Percentiles rank a stretch among this genome's conserved stretches.
phyloP scores from a whole-genome alignment of 2,113 vertebrate species.

The Melanerpes formicivorus region DNA sequence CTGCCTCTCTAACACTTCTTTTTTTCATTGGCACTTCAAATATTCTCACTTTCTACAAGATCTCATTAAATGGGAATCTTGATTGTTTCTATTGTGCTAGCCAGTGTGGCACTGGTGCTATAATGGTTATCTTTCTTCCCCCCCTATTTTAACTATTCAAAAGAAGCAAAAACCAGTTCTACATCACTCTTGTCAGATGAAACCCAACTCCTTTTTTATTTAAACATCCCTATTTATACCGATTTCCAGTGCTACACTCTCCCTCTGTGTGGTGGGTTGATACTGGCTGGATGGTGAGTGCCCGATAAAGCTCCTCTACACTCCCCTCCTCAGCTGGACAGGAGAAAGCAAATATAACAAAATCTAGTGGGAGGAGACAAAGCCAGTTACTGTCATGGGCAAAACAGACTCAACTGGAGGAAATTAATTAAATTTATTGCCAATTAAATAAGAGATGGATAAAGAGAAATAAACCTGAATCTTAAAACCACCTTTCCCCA shows the following conservation, averaged over 20 bases:
- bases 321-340: not conserved
- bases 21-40: conserved; percentile 47
- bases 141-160: conserved; percentile 1
- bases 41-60: not conserved
- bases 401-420: not conserved
- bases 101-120: not conserved
- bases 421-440: not conserved
- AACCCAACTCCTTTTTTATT: conserved; percentile 8
- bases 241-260: not conserved
- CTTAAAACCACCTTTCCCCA: not conserved
- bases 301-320: not conserved
- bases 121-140: not conserved
- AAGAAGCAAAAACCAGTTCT: conserved; percentile 38
- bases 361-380: not conserved
- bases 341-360: not conserved
- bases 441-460: not conserved
- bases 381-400: not conserved
- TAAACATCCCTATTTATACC: not conserved
- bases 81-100: conserved; percentile 51
- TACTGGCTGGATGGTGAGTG: not conserved
- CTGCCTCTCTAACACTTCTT: not conserved
- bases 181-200: conserved; percentile 9
- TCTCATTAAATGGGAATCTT: conserved; percentile 41
- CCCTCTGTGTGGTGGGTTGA: not conserved
- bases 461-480: not conserved